phyloP scores from a whole-genome alignment of 2,797 vertebrate species.

The Onychomys torridus region DNA sequence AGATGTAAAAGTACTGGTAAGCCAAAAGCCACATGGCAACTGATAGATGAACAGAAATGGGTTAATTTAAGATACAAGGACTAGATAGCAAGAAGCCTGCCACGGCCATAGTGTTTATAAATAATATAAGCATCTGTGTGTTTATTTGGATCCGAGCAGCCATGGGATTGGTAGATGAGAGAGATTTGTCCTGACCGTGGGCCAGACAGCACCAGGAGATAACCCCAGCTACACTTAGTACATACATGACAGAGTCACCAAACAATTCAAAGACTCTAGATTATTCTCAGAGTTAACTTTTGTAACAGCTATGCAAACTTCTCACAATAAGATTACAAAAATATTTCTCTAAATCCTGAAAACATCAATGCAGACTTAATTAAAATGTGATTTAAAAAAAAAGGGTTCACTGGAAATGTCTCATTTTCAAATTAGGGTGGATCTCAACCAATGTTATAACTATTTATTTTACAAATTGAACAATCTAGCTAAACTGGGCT shows the following conservation, averaged over 20 bases:
- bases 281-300: not conserved
- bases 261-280: not conserved
- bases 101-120: no score
- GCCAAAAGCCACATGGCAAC: no score
- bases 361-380: not conserved
- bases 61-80: no score
- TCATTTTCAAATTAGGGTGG: not conserved
- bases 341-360: not conserved
- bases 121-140: no score
- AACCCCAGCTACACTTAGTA: no score
- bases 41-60: no score
- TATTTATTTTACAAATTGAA: not conserved
- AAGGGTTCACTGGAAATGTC: not conserved
- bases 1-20: no score
- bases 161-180: no score
- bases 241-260: not conserved
- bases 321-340: not conserved
- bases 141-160: no score
- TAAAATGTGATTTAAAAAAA: not conserved
- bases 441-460: not conserved
- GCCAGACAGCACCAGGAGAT: no score
- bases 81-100: no score
- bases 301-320: not conserved
- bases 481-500: not conserved
- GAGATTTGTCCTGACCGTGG: no score